phyloP scores from a whole-genome alignment of 2,888 invertebrate genomes.

The Allygus modestus region DNA sequence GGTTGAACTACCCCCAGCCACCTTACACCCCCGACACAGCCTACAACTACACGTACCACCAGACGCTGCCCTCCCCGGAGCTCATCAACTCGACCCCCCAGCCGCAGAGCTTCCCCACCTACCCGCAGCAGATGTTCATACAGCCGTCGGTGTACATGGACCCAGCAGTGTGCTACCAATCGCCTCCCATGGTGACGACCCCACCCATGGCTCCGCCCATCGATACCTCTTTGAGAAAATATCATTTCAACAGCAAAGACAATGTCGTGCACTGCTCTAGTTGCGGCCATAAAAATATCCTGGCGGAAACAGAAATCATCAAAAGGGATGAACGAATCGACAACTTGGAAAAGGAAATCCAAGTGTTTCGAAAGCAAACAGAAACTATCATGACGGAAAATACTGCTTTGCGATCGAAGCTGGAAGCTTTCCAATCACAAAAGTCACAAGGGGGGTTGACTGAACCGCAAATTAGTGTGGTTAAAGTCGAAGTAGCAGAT shows the following conservation, averaged over 20 bases:
- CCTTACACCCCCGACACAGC: neutral
- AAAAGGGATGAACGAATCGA: conserved; percentile 51
- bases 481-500: conserved; percentile 21
- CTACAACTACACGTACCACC: neutral
- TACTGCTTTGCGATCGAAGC: conserved; percentile 51
- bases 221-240: neutral
- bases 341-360: conserved; percentile 49
- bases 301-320: neutral
- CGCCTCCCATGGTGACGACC: neutral
- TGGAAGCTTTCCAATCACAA: neutral
- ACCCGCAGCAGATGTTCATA: neutral
- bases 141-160: neutral
- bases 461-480: neutral
- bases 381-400: conserved; percentile 61
- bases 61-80: neutral
- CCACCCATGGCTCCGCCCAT: neutral
- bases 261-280: neutral
- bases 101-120: neutral
- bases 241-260: conserved; percentile 6
- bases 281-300: neutral
- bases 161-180: neutral
- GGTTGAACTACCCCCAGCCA: neutral
- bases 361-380: neutral
- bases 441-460: neutral
- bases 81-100: neutral